A percentile compares a stretch with the other conserved stretches of the same genome.
These are phyloP conservation scores for Ailurus styani DNA, from an alignment of 2,113 vertebrate species.

Conservation along the genomic window DNA sequence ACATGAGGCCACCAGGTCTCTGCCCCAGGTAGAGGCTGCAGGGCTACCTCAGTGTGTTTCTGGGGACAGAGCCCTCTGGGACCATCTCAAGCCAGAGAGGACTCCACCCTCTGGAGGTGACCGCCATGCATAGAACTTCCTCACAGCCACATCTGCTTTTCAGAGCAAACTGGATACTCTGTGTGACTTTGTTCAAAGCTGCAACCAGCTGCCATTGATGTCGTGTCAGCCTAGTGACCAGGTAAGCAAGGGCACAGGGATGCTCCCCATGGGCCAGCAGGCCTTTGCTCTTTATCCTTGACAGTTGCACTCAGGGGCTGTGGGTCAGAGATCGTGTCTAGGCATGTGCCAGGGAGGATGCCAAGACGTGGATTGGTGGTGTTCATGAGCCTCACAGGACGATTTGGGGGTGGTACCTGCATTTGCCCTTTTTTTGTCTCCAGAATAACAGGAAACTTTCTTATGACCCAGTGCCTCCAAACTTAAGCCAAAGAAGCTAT, in stretches of 20 bases:
- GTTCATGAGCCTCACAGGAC: background rate
- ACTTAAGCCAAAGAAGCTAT: background rate
- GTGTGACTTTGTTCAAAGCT: slow-evolving; percentile 88
- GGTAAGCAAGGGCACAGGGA: slow-evolving; percentile 75
- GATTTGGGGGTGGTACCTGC: background rate
- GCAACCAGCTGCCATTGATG: slow-evolving; percentile 90
- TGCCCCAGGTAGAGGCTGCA: rapidly evolving
- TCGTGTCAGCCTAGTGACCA: slow-evolving; percentile 87
- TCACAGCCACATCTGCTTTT: background rate
- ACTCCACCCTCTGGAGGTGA: background rate
- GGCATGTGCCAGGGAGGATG: background rate
- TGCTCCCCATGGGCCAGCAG: too few species aligned
- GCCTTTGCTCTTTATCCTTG: background rate
- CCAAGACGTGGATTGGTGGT: too few species aligned
- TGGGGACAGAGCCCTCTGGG: background rate
- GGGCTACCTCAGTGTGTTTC: too few species aligned
- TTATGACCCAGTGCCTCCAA: background rate
- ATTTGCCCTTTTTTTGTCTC: background rate
- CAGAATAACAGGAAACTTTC: too few species aligned
- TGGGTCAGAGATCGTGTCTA: background rate
- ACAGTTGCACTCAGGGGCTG: too few species aligned
- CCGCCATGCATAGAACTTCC: rapidly evolving
- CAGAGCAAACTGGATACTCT: slow-evolving; percentile 90
- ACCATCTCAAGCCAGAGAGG: background rate
- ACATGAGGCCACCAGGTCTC: too few species aligned